Conservation (phyloP, 2,113 vertebrate genomes). For the Ceyx margarethae region DNA sequence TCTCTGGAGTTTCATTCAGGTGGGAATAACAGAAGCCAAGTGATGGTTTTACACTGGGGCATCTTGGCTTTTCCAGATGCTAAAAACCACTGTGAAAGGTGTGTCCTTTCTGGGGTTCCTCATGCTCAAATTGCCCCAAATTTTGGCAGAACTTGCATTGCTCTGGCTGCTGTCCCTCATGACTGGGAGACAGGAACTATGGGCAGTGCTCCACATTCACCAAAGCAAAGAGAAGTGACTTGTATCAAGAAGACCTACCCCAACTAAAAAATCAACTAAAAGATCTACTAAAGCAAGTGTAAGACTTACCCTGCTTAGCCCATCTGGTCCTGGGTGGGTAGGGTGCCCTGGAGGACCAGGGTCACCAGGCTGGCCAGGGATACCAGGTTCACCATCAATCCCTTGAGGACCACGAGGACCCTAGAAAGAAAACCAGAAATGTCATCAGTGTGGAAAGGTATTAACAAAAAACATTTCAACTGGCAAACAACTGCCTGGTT, state of each 20-base stretch:
- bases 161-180: not conserved
- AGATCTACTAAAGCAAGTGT: not conserved
- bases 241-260: not conserved
- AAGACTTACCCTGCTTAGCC: conserved; percentile 76
- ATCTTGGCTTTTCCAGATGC: not conserved
- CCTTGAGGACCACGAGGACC: conserved; percentile 88
- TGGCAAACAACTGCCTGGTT: not conserved
- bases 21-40: not conserved
- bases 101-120: not conserved
- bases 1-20: not conserved
- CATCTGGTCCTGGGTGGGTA: conserved; percentile 82
- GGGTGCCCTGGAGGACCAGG: conserved; percentile 91
- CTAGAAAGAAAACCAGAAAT: conserved; percentile 62
- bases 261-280: not conserved
- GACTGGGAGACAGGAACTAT: not conserved
- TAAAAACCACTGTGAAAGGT: not conserved
- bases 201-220: accelerated
- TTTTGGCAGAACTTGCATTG: not conserved
- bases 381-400: conserved; percentile 92
- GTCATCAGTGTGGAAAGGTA: not conserved
- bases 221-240: not conserved
- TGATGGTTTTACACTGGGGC: not conserved
- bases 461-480: not conserved
- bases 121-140: accelerated
- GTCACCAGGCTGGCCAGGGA: conserved; percentile 93